Percentiles rank a stretch among this genome's conserved stretches.
Evolutionary conservation across 2,888 invertebrate species (phyloP).

Genomic region (Calameuta filiformis): DNA sequence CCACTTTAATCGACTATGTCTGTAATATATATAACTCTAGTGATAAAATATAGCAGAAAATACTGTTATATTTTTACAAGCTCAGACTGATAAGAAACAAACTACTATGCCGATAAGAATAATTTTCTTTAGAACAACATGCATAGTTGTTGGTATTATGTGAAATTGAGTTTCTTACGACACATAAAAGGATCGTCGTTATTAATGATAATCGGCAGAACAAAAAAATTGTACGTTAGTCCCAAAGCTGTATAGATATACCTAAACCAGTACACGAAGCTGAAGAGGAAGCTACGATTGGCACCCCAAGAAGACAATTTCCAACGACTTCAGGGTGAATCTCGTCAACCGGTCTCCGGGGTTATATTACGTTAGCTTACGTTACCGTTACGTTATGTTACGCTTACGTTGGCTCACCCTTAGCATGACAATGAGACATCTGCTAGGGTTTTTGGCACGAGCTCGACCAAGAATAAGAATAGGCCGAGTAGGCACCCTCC

Average conservation of each 20-base stretch:
- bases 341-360: neutral
- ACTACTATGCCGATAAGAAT: too few relatives aligned
- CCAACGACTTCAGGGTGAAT: neutral
- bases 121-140: too few relatives aligned
- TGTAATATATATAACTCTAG: neutral
- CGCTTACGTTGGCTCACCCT: conserved; percentile 31
- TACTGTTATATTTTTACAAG: neutral
- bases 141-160: neutral
- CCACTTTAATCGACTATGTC: neutral
- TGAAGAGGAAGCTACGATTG: neutral
- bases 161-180: neutral
- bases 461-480: conserved; percentile 32
- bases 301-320: neutral
- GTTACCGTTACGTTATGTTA: conserved; percentile 1
- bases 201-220: neutral
- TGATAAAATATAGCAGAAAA: neutral
- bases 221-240: neutral
- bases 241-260: neutral
- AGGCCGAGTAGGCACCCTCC: conserved; percentile 39
- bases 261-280: neutral
- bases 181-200: neutral
- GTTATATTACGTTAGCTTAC: neutral
- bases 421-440: conserved; percentile 64
- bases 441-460: conserved; percentile 52
- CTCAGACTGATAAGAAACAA: neutral